phyloP scores from a whole-genome alignment of 53 echinoderm and acorn worm genomes.

The Hippasteria phrygiana region DNA sequence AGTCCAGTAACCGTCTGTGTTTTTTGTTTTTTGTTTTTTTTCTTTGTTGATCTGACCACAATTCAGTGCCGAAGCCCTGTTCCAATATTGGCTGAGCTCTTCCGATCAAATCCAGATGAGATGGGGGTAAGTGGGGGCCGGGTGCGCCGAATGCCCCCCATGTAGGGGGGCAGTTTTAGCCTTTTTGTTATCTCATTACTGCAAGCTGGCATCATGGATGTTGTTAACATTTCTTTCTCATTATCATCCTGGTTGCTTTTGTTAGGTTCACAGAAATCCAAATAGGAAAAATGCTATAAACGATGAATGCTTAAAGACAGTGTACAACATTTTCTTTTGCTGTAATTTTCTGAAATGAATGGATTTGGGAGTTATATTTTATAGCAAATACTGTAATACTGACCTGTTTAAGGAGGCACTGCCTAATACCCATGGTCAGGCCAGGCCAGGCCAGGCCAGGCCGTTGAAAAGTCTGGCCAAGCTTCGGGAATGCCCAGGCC shows the following conservation, averaged over 20 bases:
- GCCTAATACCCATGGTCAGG: too few species aligned
- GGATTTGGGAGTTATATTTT: too few species aligned
- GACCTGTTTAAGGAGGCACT: too few species aligned
- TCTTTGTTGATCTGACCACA: not conserved
- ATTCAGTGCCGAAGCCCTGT: slow-evolving; percentile 92
- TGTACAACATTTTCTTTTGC: too few species aligned
- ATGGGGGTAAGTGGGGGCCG: slow-evolving; percentile 93
- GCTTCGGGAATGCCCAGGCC: too few species aligned
- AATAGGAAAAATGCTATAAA: too few species aligned
- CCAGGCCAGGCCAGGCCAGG: too few species aligned
- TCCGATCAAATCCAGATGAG: slow-evolving; percentile 82
- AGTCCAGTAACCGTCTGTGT: not conserved
- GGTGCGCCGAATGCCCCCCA: not conserved
- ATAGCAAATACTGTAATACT: too few species aligned
- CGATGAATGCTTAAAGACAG: too few species aligned
- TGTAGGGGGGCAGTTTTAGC: not conserved
- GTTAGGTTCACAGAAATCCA: too few species aligned
- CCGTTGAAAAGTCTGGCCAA: too few species aligned
- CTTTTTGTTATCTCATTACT: slow-evolving; percentile 10
- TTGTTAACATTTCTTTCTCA: not conserved
- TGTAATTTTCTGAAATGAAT: too few species aligned
- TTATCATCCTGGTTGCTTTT: not conserved
- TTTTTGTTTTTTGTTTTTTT: slow-evolving; percentile 49
- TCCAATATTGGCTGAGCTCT: slow-evolving; percentile 86
- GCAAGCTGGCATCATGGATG: slow-evolving; percentile 8